Percentiles rank a stretch among this genome's conserved stretches.
These are phyloP conservation scores for Drosophila lowei DNA, from an alignment of 1,140 invertebrate species.

Conservation along the genomic window DNA sequence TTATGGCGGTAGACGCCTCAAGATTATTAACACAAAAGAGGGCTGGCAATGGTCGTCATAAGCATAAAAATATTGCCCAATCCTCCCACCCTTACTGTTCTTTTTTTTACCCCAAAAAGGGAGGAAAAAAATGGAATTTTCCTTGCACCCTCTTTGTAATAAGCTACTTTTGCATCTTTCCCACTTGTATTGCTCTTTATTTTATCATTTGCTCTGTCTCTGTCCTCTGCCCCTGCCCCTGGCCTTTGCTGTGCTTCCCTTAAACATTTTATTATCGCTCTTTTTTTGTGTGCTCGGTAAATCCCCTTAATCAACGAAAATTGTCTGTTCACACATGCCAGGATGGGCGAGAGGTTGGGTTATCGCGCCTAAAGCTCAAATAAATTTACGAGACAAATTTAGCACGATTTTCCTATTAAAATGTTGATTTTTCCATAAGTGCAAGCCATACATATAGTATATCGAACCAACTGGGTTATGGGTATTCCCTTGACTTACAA, in stretches of 20 bases:
- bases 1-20: constrained; percentile 60
- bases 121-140: constrained; percentile 28
- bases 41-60: constrained; percentile 49
- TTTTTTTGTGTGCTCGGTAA: constrained; percentile 33
- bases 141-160: constrained; percentile 65
- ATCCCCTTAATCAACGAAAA: constrained; percentile 76
- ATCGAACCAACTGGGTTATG: background rate
- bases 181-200: constrained; percentile 62
- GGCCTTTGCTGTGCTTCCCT: background rate
- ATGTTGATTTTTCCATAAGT: constrained; percentile 45
- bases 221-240: background rate
- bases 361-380: constrained; percentile 59
- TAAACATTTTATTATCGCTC: constrained; percentile 57
- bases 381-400: constrained; percentile 72
- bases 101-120: constrained; percentile 51
- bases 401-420: constrained; percentile 63
- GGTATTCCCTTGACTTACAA: background rate
- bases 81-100: constrained; percentile 13
- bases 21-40: constrained; percentile 77
- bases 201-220: constrained; percentile 64
- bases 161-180: constrained; percentile 66
- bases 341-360: constrained; percentile 24
- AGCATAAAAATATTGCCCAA: constrained; percentile 71
- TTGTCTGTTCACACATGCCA: constrained; percentile 67
- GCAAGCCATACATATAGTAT: background rate